Evolutionary conservation across 2,113 vertebrate genomes (phyloP), one percentile per base, ranked within the genome.

Genomic region (Muscicapa adusta): DNA sequence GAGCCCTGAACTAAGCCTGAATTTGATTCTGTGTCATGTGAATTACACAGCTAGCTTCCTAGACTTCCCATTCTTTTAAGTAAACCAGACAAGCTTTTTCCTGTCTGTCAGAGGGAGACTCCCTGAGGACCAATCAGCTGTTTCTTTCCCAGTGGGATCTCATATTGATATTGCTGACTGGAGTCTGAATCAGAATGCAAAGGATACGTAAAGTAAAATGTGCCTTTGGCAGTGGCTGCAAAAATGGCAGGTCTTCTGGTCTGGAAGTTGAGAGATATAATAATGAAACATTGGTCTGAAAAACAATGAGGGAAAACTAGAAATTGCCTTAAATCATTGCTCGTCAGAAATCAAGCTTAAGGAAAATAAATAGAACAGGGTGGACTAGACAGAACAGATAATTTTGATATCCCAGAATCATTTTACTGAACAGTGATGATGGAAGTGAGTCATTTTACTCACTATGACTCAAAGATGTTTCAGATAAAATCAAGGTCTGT

Each of bases 391-490:
- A 81, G 83, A 96, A 71, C 14, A 85, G 84, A 68, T n/a, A 83
- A 94, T 86, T 92, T 96, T 95, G 57, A 88, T 93, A 95, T 88
- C 77, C 62, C 58, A 56, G 75, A 86, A 89, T 93, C 22, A 48
- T 72, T 96, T 92, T 82, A 66, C 91, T 83, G 84, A 91, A 43
- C 62, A 65, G 33, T 3, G 31, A 72, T 95, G 81, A 97, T 80
- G 96, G 95, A 97, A 97, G 33, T 91, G 82, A 97, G 85, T 96
- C 66, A 93, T 85, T 96, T 90, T 90, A 60, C 53, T 96, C 70
- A 61, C 83, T 88, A 34, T 94, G 93, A 91, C 85, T 97, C 96
- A 96, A 97, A 92, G 90, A 84, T 0, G 0, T 95, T 94, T 73
- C 93, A 88, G 84, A 89, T 73, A 85, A 95, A 97, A 95, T 94